phyloP scores from a whole-genome alignment of 2,113 vertebrate genomes.

The Gila orcuttii region DNA sequence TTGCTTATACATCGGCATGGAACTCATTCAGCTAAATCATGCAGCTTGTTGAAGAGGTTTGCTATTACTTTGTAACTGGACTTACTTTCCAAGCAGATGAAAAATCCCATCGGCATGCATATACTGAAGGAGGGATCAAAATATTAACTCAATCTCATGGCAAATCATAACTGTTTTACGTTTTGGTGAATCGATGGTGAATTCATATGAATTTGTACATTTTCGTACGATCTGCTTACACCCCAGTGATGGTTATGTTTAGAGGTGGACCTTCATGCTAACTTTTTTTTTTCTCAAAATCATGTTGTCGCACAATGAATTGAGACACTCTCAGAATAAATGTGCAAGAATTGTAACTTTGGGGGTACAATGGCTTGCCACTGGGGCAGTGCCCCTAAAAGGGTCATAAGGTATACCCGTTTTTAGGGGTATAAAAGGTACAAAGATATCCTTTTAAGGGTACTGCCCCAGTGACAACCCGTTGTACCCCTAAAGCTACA shows the following conservation, averaged over 20 bases:
- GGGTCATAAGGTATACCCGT: too few relatives aligned
- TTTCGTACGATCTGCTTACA: neutral
- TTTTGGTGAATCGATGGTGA: neutral
- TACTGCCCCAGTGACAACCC: too few relatives aligned
- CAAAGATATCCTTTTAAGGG: too few relatives aligned
- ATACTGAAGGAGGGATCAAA: neutral
- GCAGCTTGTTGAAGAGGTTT: neutral
- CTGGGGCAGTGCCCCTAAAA: too few relatives aligned
- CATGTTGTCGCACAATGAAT: neutral
- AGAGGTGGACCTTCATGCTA: neutral
- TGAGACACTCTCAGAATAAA: too few relatives aligned
- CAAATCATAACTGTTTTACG: neutral
- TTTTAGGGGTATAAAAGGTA: too few relatives aligned
- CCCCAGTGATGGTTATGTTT: neutral
- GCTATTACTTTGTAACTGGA: neutral
- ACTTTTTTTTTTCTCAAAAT: neutral
- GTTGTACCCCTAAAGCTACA: too few relatives aligned
- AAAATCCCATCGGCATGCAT: neutral
- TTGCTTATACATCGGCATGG: neutral
- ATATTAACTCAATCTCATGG: neutral
- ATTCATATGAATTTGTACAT: neutral
- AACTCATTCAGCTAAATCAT: neutral
- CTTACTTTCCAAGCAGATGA: neutral
- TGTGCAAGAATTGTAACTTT: too few relatives aligned
- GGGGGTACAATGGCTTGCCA: too few relatives aligned